Percentiles rank a stretch among this genome's conserved stretches.
These are phyloP conservation scores for Zygogramma bicolorata DNA, from an alignment of 2,888 invertebrate genomes.

Conservation along the genomic window DNA sequence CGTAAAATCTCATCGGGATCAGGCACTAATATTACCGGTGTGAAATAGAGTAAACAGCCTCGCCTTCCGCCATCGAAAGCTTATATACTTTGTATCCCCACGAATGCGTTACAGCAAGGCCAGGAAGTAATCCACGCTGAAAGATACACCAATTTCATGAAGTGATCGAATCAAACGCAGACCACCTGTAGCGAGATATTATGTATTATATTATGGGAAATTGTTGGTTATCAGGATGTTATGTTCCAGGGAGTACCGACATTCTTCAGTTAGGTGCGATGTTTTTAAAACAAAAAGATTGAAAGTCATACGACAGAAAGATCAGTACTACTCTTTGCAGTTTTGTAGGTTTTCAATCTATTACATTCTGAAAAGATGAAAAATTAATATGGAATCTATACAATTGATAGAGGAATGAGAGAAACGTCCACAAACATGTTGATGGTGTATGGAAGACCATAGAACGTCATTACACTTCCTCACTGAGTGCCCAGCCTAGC, in stretches of 20 bases:
- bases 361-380: no score
- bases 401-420: no score
- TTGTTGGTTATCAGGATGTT: not conserved
- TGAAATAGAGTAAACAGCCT: constrained; percentile 59
- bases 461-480: no score
- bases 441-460: no score
- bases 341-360: no score
- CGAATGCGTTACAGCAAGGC: constrained; percentile 54
- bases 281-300: not conserved
- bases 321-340: no score
- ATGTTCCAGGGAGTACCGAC: not conserved
- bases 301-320: no score
- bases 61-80: constrained; percentile 52
- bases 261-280: no score
- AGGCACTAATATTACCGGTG: constrained; percentile 45
- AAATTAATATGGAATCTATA: no score
- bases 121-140: constrained; percentile 31
- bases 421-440: no score
- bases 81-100: constrained; percentile 60
- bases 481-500: no score
- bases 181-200: not conserved
- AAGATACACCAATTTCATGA: not conserved
- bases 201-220: no score
- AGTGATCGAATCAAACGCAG: not conserved
- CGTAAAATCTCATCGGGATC: constrained; percentile 55